Evolutionary conservation across 2,113 vertebrate species (phyloP).

Genomic region (Tichodroma muraria): DNA sequence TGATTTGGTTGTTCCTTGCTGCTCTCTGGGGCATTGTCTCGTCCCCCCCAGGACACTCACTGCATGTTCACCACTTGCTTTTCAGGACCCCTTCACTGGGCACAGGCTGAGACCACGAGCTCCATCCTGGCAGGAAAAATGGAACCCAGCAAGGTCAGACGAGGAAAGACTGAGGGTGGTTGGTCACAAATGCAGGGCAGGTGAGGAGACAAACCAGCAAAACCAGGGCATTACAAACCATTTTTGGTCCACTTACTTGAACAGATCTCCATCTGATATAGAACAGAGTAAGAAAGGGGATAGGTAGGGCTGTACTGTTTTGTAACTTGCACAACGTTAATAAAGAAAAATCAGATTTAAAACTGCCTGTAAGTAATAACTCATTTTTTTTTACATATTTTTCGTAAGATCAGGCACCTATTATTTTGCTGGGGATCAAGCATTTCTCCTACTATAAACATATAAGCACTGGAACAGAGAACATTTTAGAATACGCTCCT

Average conservation of each 20-base stretch:
- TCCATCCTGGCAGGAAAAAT: neutral
- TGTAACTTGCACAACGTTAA: neutral
- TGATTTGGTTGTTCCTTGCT: neutral
- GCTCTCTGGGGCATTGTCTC: neutral
- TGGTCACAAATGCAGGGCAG: neutral
- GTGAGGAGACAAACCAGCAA: neutral
- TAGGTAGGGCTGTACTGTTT: neutral
- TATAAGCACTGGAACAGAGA: neutral
- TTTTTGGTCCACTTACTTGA: neutral
- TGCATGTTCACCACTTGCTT: neutral
- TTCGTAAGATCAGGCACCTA: neutral
- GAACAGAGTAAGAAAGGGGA: neutral
- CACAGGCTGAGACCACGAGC: rapidly evolving
- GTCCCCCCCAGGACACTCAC: neutral
- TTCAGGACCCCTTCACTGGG: neutral
- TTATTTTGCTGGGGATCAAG: neutral
- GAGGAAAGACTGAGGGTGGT: neutral
- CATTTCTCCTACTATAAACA: neutral
- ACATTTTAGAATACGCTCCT: neutral
- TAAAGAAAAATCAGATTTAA: neutral
- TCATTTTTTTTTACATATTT: neutral
- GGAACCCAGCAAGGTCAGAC: neutral
- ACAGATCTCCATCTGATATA: neutral
- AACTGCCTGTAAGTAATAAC: neutral
- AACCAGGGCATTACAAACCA: neutral